Percentiles rank a stretch among this genome's conserved stretches.
Conservation (phyloP, 2,888 invertebrate species). For the Ganaspis brasiliensis region DNA sequence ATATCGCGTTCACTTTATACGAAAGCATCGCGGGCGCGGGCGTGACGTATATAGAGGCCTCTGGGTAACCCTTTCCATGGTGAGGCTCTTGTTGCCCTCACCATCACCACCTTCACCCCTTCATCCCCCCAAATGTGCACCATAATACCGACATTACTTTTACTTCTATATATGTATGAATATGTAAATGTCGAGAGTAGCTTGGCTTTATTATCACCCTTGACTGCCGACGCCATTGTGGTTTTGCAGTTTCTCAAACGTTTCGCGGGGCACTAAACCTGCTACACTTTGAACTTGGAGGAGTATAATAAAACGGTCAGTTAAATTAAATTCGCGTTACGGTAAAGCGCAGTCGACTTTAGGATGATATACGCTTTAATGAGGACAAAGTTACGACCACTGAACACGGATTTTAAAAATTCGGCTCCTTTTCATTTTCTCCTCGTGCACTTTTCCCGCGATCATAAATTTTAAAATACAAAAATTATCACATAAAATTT, state of each 20-base stretch:
- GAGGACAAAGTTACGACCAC: constrained; percentile 18
- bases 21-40: constrained; percentile 30
- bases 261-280: constrained; percentile 12
- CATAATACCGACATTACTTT: constrained; percentile 20
- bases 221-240: constrained; percentile 18
- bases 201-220: constrained; percentile 32
- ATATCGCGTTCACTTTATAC: constrained; percentile 41
- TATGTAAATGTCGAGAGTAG: not conserved
- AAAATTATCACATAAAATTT: too few species aligned
- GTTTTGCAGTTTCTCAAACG: constrained; percentile 31
- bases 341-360: constrained; percentile 9
- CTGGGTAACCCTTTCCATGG: constrained; percentile 35
- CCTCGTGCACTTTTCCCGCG: too few species aligned
- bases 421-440: not conserved
- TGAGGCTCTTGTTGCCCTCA: not conserved
- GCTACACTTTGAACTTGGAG: constrained; percentile 15
- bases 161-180: not conserved
- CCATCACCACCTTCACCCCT: not conserved
- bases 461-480: too few species aligned
- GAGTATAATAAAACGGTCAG: constrained; percentile 31
- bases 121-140: constrained; percentile 12
- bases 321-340: constrained; percentile 30
- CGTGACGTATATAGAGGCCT: constrained; percentile 11
- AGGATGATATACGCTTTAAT: constrained; percentile 2
- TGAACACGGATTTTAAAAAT: constrained; percentile 11